Evolutionary conservation across 2,888 invertebrate genomes (phyloP).

Genomic region (Acrobasis consociella): DNA sequence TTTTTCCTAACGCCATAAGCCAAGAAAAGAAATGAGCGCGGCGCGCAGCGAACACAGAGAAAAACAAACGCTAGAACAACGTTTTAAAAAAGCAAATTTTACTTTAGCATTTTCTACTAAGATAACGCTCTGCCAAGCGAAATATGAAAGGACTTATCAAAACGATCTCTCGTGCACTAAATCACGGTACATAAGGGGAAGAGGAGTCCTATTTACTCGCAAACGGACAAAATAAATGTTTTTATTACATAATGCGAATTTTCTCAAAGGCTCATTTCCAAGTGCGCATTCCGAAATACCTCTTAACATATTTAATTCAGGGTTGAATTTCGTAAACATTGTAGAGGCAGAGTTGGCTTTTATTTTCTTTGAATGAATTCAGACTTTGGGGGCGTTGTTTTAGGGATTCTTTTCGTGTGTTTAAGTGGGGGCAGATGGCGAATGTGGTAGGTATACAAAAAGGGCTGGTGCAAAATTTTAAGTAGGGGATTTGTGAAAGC

Average conservation of each 20-base stretch:
- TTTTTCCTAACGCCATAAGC: conserved; percentile 48
- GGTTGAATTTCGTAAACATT: conserved; percentile 43
- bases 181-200: conserved; percentile 80
- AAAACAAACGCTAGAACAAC: conserved; percentile 45
- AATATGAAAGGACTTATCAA: conserved; percentile 81
- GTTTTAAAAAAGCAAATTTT: conserved; percentile 60
- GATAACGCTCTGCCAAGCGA: conserved; percentile 75
- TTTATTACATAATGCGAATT: conserved; percentile 81
- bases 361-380: conserved; percentile 37
- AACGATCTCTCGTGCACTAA: conserved; percentile 80
- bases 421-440: conserved; percentile 47
- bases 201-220: conserved; percentile 77
- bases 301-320: conserved; percentile 41
- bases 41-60: conserved; percentile 34
- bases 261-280: conserved; percentile 72
- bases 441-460: conserved; percentile 73
- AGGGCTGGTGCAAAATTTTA: conserved; percentile 78
- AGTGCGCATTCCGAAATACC: conserved; percentile 36
- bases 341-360: conserved; percentile 35
- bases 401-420: conserved; percentile 48
- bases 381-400: conserved; percentile 34
- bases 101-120: conserved; percentile 71
- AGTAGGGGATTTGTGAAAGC: conserved; percentile 75
- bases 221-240: conserved; percentile 82
- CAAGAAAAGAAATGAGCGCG: conserved; percentile 44